phyloP scores from a whole-genome alignment of 1,140 invertebrate species.

The Pissodes strobi region DNA sequence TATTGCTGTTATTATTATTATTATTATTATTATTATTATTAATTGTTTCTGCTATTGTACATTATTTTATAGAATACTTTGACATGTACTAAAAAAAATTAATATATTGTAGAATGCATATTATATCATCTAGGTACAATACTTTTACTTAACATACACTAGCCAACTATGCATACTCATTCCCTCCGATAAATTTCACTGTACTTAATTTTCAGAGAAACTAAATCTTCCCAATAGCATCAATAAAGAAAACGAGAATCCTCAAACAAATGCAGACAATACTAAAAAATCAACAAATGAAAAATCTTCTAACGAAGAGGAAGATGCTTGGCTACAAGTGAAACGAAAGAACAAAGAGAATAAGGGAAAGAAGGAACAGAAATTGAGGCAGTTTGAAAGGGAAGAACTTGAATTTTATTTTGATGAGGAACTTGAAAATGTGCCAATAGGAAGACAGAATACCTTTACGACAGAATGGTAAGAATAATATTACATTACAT shows the following conservation, averaged over 20 bases:
- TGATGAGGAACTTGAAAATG: slow-evolving; percentile 88
- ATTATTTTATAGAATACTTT: too few species aligned
- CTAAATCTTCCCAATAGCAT: background rate
- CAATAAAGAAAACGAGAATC: slow-evolving; percentile 35
- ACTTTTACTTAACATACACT: too few species aligned
- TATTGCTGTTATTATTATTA: too few species aligned
- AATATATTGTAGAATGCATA: too few species aligned
- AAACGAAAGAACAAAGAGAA: slow-evolving; percentile 55
- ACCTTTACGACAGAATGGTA: slow-evolving; percentile 75
- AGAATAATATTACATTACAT: too few species aligned
- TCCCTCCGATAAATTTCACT: too few species aligned
- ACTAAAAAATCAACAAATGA: slow-evolving; percentile 2
- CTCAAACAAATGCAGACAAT: slow-evolving; percentile 20
- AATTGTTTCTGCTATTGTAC: too few species aligned
- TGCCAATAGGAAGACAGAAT: slow-evolving; percentile 75
- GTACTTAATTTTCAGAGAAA: slow-evolving; percentile 2
- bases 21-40: too few species aligned
- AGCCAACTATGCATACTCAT: too few species aligned
- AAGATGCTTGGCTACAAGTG: slow-evolving; percentile 51
- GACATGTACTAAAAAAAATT: too few species aligned
- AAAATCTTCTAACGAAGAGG: slow-evolving; percentile 26
- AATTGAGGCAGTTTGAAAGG: slow-evolving; percentile 59
- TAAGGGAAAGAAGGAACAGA: slow-evolving; percentile 51
- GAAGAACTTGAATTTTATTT: slow-evolving; percentile 96
- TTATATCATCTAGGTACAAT: too few species aligned